These are phyloP conservation scores for Hapalemur alaotrensis DNA, from an alignment of 2,797 vertebrate genomes.

Conservation along the genomic window DNA sequence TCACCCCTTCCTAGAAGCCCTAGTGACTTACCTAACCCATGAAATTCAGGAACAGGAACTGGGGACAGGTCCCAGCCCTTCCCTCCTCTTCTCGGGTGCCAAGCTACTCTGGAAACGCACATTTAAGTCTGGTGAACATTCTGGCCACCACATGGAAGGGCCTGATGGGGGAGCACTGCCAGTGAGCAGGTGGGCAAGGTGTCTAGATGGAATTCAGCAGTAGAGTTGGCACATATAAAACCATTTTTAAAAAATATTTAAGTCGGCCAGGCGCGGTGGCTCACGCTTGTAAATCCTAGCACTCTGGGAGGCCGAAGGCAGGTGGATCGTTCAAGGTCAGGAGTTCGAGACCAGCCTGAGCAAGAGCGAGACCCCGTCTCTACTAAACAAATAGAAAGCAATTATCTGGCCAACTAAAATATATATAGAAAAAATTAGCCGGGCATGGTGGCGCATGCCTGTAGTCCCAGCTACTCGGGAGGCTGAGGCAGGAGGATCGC, in stretches of 20 bases:
- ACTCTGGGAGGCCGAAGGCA: no score
- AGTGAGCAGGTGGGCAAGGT: neutral
- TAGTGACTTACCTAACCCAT: neutral
- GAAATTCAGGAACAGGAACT: neutral
- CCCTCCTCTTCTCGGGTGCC: neutral
- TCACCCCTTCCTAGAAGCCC: neutral
- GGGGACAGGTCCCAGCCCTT: neutral
- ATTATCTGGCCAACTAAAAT: no score
- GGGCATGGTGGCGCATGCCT: no score
- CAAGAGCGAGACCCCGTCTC: no score
- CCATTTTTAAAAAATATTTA: neutral
- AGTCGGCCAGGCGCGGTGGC: neutral
- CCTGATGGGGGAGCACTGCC: no score
- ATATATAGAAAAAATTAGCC: no score
- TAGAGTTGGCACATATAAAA: neutral
- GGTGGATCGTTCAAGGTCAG: no score
- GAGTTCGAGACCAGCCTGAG: no score
- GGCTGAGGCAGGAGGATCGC: no score
- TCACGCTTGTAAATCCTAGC: no score
- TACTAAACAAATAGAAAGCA: no score
- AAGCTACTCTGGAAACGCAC: neutral
- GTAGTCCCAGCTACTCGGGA: no score
- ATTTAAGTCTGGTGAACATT: neutral
- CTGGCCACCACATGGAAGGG: neutral
- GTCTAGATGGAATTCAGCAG: neutral